A percentile compares a stretch with the other conserved stretches of the same genome.
Evolutionary conservation across 2,888 invertebrate species (phyloP).

Genomic region (Brachyopa scutellaris): DNA sequence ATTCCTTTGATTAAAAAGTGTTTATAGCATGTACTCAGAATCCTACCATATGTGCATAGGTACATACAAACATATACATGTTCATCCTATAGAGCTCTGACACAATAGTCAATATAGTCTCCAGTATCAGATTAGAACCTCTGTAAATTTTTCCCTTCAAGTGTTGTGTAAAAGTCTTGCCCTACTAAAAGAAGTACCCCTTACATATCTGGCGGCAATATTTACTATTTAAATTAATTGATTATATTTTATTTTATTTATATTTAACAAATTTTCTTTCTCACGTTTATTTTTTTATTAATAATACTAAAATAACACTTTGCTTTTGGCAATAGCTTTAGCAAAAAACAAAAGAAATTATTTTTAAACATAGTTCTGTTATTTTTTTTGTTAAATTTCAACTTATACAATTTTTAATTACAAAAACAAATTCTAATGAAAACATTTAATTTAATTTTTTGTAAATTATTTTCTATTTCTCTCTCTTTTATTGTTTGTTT

Average conservation of each 20-base stretch:
- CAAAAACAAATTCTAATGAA: not conserved
- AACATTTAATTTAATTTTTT: slow-evolving; percentile 16
- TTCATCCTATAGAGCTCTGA: too few species aligned
- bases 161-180: too few species aligned
- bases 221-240: too few species aligned
- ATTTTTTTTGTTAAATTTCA: not conserved
- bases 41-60: too few species aligned
- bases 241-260: not conserved
- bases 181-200: too few species aligned
- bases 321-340: slow-evolving; percentile 30
- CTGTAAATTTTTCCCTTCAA: too few species aligned
- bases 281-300: not conserved
- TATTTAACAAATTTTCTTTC: not conserved
- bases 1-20: too few species aligned
- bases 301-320: slow-evolving; percentile 4
- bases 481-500: slow-evolving; percentile 67
- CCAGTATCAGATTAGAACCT: too few species aligned
- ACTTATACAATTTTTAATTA: not conserved
- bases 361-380: not conserved
- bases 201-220: too few species aligned
- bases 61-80: too few species aligned
- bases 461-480: slow-evolving; percentile 43
- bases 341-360: slow-evolving; percentile 3
- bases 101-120: too few species aligned
- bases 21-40: too few species aligned